Conservation (phyloP, 2,797 vertebrate genomes). For the Peromyscus eremicus region DNA sequence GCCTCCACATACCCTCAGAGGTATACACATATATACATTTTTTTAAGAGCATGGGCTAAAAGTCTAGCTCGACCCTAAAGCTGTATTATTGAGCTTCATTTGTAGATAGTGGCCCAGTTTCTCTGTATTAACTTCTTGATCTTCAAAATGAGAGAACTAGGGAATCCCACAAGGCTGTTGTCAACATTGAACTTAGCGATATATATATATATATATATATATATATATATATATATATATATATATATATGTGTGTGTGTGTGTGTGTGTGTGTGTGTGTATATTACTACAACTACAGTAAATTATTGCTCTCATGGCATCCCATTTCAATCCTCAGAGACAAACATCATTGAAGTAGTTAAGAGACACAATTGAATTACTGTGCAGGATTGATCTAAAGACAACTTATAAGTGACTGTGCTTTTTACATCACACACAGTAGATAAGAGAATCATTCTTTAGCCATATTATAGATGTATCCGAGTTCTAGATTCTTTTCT, state of each 20-base stretch:
- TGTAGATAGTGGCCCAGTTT: not conserved
- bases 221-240: not conserved
- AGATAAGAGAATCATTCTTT: not conserved
- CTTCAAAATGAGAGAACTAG: not conserved
- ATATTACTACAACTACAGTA: not conserved
- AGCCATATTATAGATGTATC: not conserved
- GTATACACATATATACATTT: not conserved
- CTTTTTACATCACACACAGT: not conserved
- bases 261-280: too few species aligned
- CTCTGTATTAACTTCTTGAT: not conserved
- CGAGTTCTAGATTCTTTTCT: not conserved
- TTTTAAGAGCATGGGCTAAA: not conserved
- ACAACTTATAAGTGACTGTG: constrained; percentile 14
- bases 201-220: not conserved
- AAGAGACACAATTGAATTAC: constrained; percentile 8
- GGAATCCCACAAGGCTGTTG: not conserved
- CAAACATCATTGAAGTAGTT: not conserved
- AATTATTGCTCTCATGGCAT: not conserved
- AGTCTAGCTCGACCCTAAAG: not conserved
- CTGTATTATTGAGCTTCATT: not conserved
- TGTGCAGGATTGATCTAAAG: not conserved
- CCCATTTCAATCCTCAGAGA: not conserved
- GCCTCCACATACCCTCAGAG: not conserved
- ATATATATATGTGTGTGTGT: not conserved
- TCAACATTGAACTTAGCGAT: not conserved